Base-by-base conservation (phyloP, 2,797 vertebrate genomes). In the Centroberyx gerrardi region DNA sequence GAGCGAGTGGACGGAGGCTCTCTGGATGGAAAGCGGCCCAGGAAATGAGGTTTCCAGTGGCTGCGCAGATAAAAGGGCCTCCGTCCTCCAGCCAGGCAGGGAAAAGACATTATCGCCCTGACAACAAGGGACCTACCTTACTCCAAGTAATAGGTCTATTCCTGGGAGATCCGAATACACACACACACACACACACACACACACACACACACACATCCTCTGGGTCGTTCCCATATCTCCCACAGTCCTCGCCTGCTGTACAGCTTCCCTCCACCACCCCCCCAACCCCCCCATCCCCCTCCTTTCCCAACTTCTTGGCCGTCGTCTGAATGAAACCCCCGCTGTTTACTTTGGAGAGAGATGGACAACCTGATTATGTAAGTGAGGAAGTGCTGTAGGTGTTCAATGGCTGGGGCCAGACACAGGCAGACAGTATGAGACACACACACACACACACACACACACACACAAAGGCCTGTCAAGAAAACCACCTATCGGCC, bases 1-100 rank as follows among this genome's bases (percentile, higher is more conserved):
- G 22, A 15, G 46, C 28, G 52, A 75, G 69, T 73, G 83, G 77
- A 78, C n/a, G 1, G 48, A 83, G 68, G 27, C 18, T 51, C 64
- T 78, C 81, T 33, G 67, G 27, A 59, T 56, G 71, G 81, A 91
- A 89, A 49, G 81, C 55, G 64, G 67, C 88, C 74, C 51, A 82
- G 87, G 87, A 93, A 94, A 92, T 92, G 62, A 93, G 79, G 74
- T 93, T 95, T 92, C 90, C 91, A 91, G 90, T 62, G 62, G 56
- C 67, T 78, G 82, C 62, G 62, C 75, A 83, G 87, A 93, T 88
- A 80, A 89, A 90, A 90, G 63, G 8, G 22, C 60, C 70, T 75
- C 74, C 64, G 81, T 86, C 82, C 83, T 65, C 62, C 52, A 51
- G 71, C 55, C 44, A 54, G 55, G 74, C 88, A 87, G 90, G 22